Evolutionary conservation across 2,888 invertebrate species (phyloP), one percentile per base, ranked within the genome.

Genomic region (Leistus spinibarbis): DNA sequence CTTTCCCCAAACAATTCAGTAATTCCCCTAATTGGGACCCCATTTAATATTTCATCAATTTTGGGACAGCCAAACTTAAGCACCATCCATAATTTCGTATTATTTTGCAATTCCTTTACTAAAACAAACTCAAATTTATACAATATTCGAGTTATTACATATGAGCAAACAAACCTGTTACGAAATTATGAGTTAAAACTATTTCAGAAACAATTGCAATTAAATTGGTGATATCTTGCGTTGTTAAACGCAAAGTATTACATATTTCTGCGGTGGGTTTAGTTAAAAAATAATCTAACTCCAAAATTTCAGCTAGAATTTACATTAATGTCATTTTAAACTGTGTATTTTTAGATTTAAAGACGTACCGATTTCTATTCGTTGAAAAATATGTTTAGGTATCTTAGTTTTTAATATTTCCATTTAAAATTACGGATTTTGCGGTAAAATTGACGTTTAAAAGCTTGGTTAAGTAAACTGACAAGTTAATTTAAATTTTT

Each of bases 1-100:
- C 93, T 93, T 84, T 91, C 91, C n/a, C 95, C 95, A 82, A 89
- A 91, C 79, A 96, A 86, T 87, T 95, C 95, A 73, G 92, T 92
- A 68, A 95, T 88, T 23, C 93, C 91, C 78, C 89, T 88, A 79
- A 86, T 85, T 63, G 90, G 86, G 76, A 95, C 87, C 27, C 95
- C 94, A 79, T 86, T 84, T 20, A 93, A 83, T 77, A 90, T 82
- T 27, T 80, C 80, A 83, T 95, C 91, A 69, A 95, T 85, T 69
- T 83, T 82, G 67, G 80, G 62, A 83, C 92, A 93, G 9, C 93
- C 93, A 69, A 86, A 86, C 60, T 83, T 80, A 77, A 89, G 77
- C 79, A 81, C 84, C 40, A 24, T 24, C 72, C 72, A 73, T 0
- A 2, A 10, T 20, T 65, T 57, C 23, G 23, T 54, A 16, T 66